phyloP scores from a whole-genome alignment of 2,888 invertebrate genomes.

The Stenodera caucasica region DNA sequence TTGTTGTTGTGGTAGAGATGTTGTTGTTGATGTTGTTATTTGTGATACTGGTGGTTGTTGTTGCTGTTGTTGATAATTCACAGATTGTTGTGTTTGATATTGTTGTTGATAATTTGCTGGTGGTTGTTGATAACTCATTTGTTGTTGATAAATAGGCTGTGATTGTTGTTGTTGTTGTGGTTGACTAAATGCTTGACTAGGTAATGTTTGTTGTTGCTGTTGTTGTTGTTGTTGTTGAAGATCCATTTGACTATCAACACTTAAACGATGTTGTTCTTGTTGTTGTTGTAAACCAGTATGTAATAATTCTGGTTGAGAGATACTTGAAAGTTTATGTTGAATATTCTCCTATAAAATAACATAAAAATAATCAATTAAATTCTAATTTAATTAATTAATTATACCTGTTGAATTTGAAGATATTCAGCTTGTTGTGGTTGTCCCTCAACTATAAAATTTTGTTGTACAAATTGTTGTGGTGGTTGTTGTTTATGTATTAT shows the following conservation, averaged over 20 bases:
- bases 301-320: constrained; percentile 51
- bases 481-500: constrained; percentile 46
- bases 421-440: constrained; percentile 52
- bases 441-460: constrained; percentile 47
- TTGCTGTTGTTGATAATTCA: constrained; percentile 45
- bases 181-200: constrained; percentile 26
- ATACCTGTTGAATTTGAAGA: constrained; percentile 25
- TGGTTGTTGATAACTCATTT: constrained; percentile 28
- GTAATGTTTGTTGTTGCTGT: constrained; percentile 30
- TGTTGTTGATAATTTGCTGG: constrained; percentile 22
- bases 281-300: constrained; percentile 36
- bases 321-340: constrained; percentile 49
- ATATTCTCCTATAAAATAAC: constrained; percentile 35
- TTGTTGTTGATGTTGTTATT: constrained; percentile 60
- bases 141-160: constrained; percentile 28
- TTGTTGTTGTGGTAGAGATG: constrained; percentile 49
- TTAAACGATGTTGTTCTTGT: constrained; percentile 42
- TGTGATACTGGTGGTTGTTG: constrained; percentile 55
- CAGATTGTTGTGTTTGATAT: constrained; percentile 16
- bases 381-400: not conserved
- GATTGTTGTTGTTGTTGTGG: constrained; percentile 6
- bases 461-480: constrained; percentile 48
- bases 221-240: constrained; percentile 37
- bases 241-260: constrained; percentile 52
- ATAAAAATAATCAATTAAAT: not conserved